Evolutionary conservation across 1,140 invertebrate species (phyloP).

Genomic region (Diuraphis noxia): DNA sequence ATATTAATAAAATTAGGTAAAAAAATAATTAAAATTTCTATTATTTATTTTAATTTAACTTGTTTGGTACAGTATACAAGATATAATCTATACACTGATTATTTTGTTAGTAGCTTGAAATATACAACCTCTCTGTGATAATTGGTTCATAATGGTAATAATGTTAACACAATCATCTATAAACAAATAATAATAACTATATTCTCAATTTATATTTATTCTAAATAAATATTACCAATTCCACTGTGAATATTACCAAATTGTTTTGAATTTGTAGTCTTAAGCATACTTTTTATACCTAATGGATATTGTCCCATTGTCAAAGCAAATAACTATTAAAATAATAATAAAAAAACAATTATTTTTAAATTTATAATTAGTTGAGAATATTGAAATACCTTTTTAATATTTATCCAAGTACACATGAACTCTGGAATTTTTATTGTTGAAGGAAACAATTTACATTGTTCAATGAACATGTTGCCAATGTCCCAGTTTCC

Average conservation of each 20-base stretch:
- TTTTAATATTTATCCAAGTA: constrained; percentile 49
- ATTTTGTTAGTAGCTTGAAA: constrained; percentile 42
- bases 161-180: constrained; percentile 49
- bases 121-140: constrained; percentile 1
- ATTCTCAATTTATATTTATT: neutral
- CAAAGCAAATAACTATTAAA: constrained; percentile 47
- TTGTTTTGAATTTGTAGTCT: constrained; percentile 38
- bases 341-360: neutral
- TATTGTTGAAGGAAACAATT: constrained; percentile 30
- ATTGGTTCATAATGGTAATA: constrained; percentile 34
- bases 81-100: neutral
- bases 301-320: constrained; percentile 46
- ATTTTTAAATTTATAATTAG: neutral
- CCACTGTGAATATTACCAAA: constrained; percentile 52
- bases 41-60: neutral
- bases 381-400: neutral
- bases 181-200: constrained; percentile 5
- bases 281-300: constrained; percentile 53
- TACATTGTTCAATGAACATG: constrained; percentile 33
- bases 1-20: neutral
- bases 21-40: neutral
- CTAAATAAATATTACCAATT: constrained; percentile 51
- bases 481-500: constrained; percentile 41
- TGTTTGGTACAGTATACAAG: neutral
- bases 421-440: constrained; percentile 29